Base-by-base conservation (phyloP, 1,140 invertebrate genomes). In the Bilobella aurantiaca region DNA sequence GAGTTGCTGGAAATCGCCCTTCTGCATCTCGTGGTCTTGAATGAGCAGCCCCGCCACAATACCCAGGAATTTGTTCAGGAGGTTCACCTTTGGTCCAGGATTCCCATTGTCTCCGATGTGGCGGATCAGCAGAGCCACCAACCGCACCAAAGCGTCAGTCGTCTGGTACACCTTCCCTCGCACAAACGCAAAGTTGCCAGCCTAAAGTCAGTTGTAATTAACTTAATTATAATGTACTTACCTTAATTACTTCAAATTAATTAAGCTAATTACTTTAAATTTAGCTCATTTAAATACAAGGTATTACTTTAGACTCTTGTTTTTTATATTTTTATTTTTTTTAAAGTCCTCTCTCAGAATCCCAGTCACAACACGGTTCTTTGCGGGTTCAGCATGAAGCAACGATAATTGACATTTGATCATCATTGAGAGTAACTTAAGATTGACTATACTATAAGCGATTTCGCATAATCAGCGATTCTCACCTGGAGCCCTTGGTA, bases 111-210 rank as follows among this genome's bases (percentile, higher is more conserved):
- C 93, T 1, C 90, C 89, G 0, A 88, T 90, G 76, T 98, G 94
- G 75, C 97, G 98, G n/a, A 99, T 92, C 3, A 99, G 81, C 18
- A 98, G 80, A 0, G 94, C 89, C 31, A 98, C 93, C 0, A 98
- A 82, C 60, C 93, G 86, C 0, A 96, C 93, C 77, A 93, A 97
- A 0, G 95, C 92, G 80, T 98, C 96, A 31, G 98, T 82, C 65
- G 93, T 95, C 67, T 93, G 86, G 77, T 96, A 98, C 77, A 94
- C 96, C 78, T 97, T 97, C 30, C 90, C 86, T 66, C 93, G 82
- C 16, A 88, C 80, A 62, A 89, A 80, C 1, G 85, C 77, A 3
- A 77, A 76, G 3, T 75, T 75, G 65, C 76, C 67, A 21, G 70
- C 69, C 58, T 75, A 77, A 8, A 53, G 25, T 16, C 49, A 53